Percentiles rank a stretch among this genome's conserved stretches.
Conservation (phyloP, 2,888 invertebrate genomes). For the Emmelina monodactyla region DNA sequence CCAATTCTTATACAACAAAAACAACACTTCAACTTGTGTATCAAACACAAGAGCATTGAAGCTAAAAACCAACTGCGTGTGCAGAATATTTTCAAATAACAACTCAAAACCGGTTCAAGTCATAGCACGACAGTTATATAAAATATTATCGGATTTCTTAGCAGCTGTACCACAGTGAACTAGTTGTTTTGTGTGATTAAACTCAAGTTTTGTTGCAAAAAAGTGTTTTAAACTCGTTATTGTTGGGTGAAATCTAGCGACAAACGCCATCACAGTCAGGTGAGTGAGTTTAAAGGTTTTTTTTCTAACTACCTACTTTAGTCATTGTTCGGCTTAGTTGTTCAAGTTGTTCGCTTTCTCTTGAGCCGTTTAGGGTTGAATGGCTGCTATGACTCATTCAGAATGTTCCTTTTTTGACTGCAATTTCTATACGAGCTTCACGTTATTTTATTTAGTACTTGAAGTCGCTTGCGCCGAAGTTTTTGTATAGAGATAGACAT, state of each 20-base stretch:
- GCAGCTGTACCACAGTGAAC: slow-evolving; percentile 28
- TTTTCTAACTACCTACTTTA: slow-evolving; percentile 17
- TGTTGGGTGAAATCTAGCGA: slow-evolving; percentile 34
- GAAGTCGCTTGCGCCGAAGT: no score
- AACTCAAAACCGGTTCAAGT: slow-evolving; percentile 28
- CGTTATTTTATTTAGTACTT: no score
- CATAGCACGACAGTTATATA: slow-evolving; percentile 47
- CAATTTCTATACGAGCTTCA: no score
- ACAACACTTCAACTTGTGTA: slow-evolving; percentile 7
- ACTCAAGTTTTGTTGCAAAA: slow-evolving; percentile 26
- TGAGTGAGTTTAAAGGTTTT: slow-evolving; percentile 24
- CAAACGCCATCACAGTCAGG: slow-evolving; percentile 25
- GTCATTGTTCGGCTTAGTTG: no score
- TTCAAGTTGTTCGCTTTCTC: slow-evolving; percentile 29
- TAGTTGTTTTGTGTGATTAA: slow-evolving; percentile 31
- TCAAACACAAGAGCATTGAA: slow-evolving; percentile 20
- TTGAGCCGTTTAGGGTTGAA: slow-evolving; percentile 14
- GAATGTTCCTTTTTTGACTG: neutral
- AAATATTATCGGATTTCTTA: slow-evolving; percentile 37
- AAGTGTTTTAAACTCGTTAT: slow-evolving; percentile 23
- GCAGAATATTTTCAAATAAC: slow-evolving; percentile 11
- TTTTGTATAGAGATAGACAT: no score
- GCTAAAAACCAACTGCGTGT: slow-evolving; percentile 18
- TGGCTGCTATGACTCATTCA: slow-evolving; percentile 9
- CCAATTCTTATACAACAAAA: neutral